Base-by-base conservation (phyloP, 1,140 invertebrate genomes). In the Drosophila rufa region DNA sequence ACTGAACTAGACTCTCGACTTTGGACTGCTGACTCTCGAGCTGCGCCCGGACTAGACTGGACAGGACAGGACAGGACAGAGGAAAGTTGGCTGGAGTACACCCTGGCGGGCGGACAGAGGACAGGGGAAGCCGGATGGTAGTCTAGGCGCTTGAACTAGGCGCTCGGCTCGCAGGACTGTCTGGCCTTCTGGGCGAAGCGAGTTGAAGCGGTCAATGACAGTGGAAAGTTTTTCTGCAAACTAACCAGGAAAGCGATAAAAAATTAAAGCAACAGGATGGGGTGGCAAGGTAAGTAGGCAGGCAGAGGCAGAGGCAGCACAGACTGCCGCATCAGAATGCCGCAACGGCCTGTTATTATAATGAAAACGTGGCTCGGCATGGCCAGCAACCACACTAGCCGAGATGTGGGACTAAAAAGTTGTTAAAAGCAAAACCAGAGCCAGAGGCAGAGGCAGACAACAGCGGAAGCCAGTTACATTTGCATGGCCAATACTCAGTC, bases 341-440 rank as follows among this genome's bases (percentile, higher is more conserved):
- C 85, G 84, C 85, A 87, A 84, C 68, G 78, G 77, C 40, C 78
- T 84, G 77, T 80, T 87, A 90, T 84, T 87, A 90, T 90, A 87
- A 90, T 84, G 66, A 87, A 84, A 87, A 80, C 71, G 78, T 58
- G 75, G 80, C 77, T 38, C 60, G 65, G 62, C 67, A 71, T 51
- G 51, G 66, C 61, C 59, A 67, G 74, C 47, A 48, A 40, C 69
- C 59, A 59, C 58, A 62, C 47, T 53, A 55, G 70, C 48, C 43
- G 43, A 65, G 43, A 40, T 25, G 45, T 58, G 42, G 50, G 36
- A 17, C 33, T 71, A 12, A 27, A 27, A 42, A 73, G 51, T 73
- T 60, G 22, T 8, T 19, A 38, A 51, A 51, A 40, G 60, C 19
- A 19, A 50, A 2, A 17, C 30, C 33, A 15, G 19, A 2, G 33